phyloP scores from a whole-genome alignment of 1,140 invertebrate species.

The Armadillidium nasatum region DNA sequence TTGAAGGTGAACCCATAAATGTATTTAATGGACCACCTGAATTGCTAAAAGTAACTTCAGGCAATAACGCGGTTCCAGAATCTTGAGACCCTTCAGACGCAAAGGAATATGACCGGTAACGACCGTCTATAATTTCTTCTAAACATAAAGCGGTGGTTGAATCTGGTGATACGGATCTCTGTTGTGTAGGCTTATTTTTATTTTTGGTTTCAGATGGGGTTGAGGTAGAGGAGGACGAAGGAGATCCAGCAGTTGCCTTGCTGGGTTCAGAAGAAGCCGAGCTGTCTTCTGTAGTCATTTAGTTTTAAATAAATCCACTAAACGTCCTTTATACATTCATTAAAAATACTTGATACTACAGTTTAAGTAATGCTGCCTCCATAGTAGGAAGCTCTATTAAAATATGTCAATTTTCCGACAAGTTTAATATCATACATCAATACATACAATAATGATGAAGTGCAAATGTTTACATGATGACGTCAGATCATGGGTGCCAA shows the following conservation, averaged over 20 bases:
- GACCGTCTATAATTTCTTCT: slow-evolving; percentile 19
- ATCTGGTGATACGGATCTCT: neutral
- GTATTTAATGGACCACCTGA: slow-evolving; percentile 26
- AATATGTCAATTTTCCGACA: too few species aligned
- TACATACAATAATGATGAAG: too few species aligned
- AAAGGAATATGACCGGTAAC: slow-evolving; percentile 32
- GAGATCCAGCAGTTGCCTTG: neutral
- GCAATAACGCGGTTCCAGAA: slow-evolving; percentile 35
- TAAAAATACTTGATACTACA: too few species aligned
- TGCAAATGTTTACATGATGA: slow-evolving; percentile 3
- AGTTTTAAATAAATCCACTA: neutral
- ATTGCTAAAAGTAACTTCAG: slow-evolving; percentile 40
- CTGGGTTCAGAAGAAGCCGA: neutral
- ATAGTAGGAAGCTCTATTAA: too few species aligned
- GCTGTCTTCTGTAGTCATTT: slow-evolving; percentile 7
- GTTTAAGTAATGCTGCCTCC: too few species aligned
- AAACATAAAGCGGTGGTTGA: slow-evolving; percentile 14
- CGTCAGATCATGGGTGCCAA: neutral
- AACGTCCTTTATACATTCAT: too few species aligned
- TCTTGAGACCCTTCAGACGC: slow-evolving; percentile 39
- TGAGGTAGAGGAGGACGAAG: neutral
- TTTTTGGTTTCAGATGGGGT: neutral
- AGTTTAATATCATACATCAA: too few species aligned
- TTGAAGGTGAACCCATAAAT: slow-evolving; percentile 21
- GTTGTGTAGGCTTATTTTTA: neutral